A percentile compares a stretch with the other conserved stretches of the same genome.
Evolutionary conservation across 2,888 invertebrate species (phyloP).

Genomic region (Argyresthia goedartella): DNA sequence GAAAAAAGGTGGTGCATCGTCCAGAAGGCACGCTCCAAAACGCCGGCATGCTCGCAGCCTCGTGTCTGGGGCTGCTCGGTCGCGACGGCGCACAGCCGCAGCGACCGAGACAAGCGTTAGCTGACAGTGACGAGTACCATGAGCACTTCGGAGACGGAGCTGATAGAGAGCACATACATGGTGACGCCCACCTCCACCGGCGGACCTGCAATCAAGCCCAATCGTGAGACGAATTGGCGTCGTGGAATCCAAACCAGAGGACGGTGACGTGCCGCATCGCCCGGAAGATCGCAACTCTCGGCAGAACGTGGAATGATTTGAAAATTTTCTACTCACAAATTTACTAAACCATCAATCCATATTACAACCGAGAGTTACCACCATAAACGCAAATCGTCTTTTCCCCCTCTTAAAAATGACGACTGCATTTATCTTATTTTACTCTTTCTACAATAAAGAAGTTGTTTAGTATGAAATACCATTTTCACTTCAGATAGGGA

Average conservation of each 20-base stretch:
- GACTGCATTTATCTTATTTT: conserved; percentile 8
- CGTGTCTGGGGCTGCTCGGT: conserved; percentile 70
- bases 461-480: conserved; percentile 55
- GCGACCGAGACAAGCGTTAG: conserved; percentile 60
- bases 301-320: conserved; percentile 23
- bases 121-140: conserved; percentile 83
- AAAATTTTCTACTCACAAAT: too few species aligned
- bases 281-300: conserved; percentile 18
- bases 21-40: conserved; percentile 21
- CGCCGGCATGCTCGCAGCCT: conserved; percentile 33
- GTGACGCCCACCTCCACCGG: conserved; percentile 98
- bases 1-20: conserved; percentile 2
- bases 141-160: conserved; percentile 98
- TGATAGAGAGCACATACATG: conserved; percentile 98
- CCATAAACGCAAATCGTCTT: conserved; percentile 21
- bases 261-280: conserved; percentile 21
- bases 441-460: conserved; percentile 32
- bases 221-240: conserved; percentile 39
- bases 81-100: conserved; percentile 44
- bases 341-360: conserved; percentile 8
- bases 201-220: conserved; percentile 85
- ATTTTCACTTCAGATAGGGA: conserved; percentile 90
- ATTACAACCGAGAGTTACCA: conserved; percentile 34
- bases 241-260: conserved; percentile 48
- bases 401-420: conserved; percentile 25